A percentile compares a stretch with the other conserved stretches of the same genome.
phyloP scores from a whole-genome alignment of 1,140 invertebrate species.

The Neodiprion pinetum region DNA sequence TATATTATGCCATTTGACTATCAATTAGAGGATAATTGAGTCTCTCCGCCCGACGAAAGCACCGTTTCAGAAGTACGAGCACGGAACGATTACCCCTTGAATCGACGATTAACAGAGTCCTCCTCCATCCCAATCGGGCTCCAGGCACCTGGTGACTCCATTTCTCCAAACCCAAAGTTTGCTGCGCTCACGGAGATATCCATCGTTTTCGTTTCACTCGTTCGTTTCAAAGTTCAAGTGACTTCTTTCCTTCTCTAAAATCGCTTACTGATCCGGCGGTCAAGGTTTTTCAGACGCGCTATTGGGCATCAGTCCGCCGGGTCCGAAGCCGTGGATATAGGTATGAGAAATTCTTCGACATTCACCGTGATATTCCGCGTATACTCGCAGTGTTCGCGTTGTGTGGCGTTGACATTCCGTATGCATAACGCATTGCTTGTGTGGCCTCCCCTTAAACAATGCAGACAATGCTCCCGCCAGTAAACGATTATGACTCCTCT shows the following conservation, averaged over 20 bases:
- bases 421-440: neutral
- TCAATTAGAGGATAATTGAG: neutral
- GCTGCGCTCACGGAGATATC: too few species aligned
- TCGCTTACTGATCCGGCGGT: too few species aligned
- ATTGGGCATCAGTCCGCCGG: too few species aligned
- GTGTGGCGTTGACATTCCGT: neutral
- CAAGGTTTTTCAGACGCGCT: too few species aligned
- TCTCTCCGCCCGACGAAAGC: neutral
- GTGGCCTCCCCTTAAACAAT: conserved; percentile 4
- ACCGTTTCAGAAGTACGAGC: conserved; percentile 6
- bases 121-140: neutral
- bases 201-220: too few species aligned
- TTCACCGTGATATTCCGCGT: neutral
- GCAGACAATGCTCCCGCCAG: conserved; percentile 2
- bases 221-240: too few species aligned
- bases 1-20: conserved; percentile 6
- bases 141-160: neutral
- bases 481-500: conserved; percentile 2
- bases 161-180: neutral
- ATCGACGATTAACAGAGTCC: conserved; percentile 4
- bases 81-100: conserved; percentile 1
- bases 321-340: neutral
- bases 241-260: too few species aligned
- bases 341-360: neutral
- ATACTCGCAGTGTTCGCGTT: neutral